These are phyloP conservation scores for Strigamia transsilvanica DNA, from an alignment of 2,888 invertebrate species.

Conservation along the genomic window DNA sequence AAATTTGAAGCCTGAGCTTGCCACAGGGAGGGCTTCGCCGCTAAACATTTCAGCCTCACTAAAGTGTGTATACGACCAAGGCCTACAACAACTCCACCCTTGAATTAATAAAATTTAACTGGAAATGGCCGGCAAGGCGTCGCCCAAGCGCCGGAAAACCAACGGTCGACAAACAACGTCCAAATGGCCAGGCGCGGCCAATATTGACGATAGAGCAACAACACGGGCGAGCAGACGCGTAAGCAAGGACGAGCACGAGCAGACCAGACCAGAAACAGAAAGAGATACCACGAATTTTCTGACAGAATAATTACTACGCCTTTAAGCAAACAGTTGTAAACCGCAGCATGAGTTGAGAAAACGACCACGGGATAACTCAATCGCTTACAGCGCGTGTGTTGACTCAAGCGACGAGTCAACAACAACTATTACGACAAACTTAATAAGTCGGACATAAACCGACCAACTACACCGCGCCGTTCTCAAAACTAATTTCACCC, in stretches of 20 bases:
- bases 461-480: neutral
- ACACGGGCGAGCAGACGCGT: neutral
- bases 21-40: neutral
- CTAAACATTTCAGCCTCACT: constrained; percentile 19
- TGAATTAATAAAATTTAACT: constrained; percentile 38
- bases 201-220: constrained; percentile 29
- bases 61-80: neutral
- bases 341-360: constrained; percentile 30
- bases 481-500: no score
- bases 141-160: constrained; percentile 29
- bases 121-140: constrained; percentile 34
- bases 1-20: neutral
- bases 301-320: constrained; percentile 22
- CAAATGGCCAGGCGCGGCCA: constrained; percentile 20
- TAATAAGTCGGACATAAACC: neutral
- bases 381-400: constrained; percentile 1
- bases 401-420: constrained; percentile 14
- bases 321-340: constrained; percentile 34
- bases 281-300: neutral
- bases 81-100: constrained; percentile 15
- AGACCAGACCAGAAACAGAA: neutral
- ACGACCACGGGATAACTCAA: constrained; percentile 29
- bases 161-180: constrained; percentile 27
- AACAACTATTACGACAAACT: constrained; percentile 31
- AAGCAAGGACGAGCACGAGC: neutral